phyloP scores from a whole-genome alignment of 2,113 vertebrate genomes.

The Hassar affinis region DNA sequence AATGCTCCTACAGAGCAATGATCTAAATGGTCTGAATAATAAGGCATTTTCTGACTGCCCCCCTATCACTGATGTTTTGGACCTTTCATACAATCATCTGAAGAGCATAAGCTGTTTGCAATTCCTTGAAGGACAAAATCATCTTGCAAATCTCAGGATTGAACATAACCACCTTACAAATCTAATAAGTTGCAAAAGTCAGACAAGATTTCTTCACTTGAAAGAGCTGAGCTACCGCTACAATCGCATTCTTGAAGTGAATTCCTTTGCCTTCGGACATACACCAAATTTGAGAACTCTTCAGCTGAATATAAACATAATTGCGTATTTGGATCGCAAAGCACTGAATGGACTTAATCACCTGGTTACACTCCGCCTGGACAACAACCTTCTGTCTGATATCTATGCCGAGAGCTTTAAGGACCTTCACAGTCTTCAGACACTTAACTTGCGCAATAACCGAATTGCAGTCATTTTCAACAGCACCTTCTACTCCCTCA shows the following conservation, averaged over 20 bases:
- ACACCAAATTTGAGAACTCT: conserved; percentile 64
- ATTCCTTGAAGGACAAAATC: background rate
- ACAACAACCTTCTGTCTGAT: conserved; percentile 82
- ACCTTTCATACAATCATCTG: conserved; percentile 72
- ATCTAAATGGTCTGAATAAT: background rate
- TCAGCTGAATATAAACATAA: conserved; percentile 76
- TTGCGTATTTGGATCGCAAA: conserved; percentile 64
- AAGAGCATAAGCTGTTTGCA: conserved; percentile 47
- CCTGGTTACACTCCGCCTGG: conserved; percentile 74
- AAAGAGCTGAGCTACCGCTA: conserved; percentile 70
- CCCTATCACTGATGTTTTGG: conserved; percentile 51
- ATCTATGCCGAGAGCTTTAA: conserved; percentile 67
- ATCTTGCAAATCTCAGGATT: conserved; percentile 51
- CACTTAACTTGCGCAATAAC: conserved; percentile 80
- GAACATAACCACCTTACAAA: conserved; percentile 73
- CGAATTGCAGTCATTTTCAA: conserved; percentile 76
- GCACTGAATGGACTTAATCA: conserved; percentile 67
- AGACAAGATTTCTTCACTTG: background rate
- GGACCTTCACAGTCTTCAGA: conserved; percentile 66
- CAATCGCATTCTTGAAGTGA: conserved; percentile 73
- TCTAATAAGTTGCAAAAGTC: conserved; percentile 44
- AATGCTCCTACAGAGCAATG: conserved; percentile 57
- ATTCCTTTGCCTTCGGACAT: conserved; percentile 60
- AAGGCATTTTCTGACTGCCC: conserved; percentile 59
- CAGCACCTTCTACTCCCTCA: conserved; percentile 64